Percentiles rank a stretch among this genome's conserved stretches.
phyloP scores from a whole-genome alignment of 2,888 invertebrate species.

The Subacronicta megacephala region DNA sequence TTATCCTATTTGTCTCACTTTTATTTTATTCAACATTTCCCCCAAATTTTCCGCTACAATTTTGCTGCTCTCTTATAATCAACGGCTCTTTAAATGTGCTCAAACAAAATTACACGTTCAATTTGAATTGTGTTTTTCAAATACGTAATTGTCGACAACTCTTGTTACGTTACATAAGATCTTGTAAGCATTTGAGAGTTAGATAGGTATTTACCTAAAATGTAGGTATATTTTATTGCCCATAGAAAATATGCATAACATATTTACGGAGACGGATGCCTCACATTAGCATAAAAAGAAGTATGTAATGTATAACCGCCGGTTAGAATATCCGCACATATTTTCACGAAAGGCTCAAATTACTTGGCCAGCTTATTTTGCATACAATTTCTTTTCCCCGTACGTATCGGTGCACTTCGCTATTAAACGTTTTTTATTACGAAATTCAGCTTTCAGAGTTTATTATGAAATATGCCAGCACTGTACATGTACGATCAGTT shows the following conservation, averaged over 20 bases:
- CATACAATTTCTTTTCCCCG: conserved; percentile 62
- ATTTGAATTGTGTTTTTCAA: background rate
- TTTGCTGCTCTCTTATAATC: conserved; percentile 4
- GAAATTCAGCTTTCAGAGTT: conserved; percentile 53
- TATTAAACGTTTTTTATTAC: conserved; percentile 50
- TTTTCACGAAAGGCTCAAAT: conserved; percentile 70
- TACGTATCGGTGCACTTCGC: conserved; percentile 57
- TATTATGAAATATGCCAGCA: conserved; percentile 48
- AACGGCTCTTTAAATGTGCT: background rate
- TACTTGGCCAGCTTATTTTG: conserved; percentile 63
- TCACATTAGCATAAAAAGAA: conserved; percentile 68
- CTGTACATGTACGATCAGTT: conserved; percentile 45
- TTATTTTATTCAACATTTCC: conserved; percentile 28
- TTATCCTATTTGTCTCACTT: conserved; percentile 47
- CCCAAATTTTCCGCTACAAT: conserved; percentile 12
- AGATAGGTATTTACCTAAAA: conserved; percentile 29
- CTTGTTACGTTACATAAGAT: conserved; percentile 1
- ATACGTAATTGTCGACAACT: conserved; percentile 1
- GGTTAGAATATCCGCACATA: conserved; percentile 65
- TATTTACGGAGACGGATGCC: conserved; percentile 62
- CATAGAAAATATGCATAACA: conserved; percentile 59
- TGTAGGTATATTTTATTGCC: conserved; percentile 39
- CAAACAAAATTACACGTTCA: background rate
- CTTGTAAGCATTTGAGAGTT: conserved; percentile 17
- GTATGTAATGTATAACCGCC: conserved; percentile 56